Evolutionary conservation across 2,888 invertebrate genomes (phyloP).

Genomic region (Nemoura dubitans): DNA sequence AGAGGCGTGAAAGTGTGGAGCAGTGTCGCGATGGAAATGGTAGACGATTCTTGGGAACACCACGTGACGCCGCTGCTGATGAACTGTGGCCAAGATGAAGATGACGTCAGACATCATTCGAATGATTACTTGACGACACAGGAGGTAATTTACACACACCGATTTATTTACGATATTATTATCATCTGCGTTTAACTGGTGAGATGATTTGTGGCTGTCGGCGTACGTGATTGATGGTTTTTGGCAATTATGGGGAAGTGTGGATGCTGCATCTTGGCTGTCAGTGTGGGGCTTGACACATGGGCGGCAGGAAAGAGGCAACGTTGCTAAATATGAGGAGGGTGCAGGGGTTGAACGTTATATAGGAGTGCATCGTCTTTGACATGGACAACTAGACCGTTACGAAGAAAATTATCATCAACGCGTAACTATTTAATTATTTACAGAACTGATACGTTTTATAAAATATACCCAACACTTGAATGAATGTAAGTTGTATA

Average conservation of each 20-base stretch:
- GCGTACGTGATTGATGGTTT: background rate
- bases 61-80: constrained; percentile 66
- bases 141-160: constrained; percentile 45
- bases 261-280: constrained; percentile 1
- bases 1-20: background rate
- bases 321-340: background rate
- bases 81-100: constrained; percentile 63
- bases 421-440: no score
- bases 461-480: no score
- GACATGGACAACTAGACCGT: no score
- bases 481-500: no score
- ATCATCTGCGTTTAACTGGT: background rate
- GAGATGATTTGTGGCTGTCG: background rate
- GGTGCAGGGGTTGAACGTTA: no score
- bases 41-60: constrained; percentile 63
- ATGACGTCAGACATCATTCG: constrained; percentile 50
- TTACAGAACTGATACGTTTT: no score
- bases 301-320: background rate
- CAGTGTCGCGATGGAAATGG: constrained; percentile 50
- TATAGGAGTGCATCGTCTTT: no score
- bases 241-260: background rate
- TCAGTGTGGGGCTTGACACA: background rate
- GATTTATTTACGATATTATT: background rate
- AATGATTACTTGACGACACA: constrained; percentile 38
- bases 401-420: no score